Evolutionary conservation across 2,888 invertebrate genomes (phyloP), one percentile per base, ranked within the genome.

Genomic region (Megastigmus dorsalis): DNA sequence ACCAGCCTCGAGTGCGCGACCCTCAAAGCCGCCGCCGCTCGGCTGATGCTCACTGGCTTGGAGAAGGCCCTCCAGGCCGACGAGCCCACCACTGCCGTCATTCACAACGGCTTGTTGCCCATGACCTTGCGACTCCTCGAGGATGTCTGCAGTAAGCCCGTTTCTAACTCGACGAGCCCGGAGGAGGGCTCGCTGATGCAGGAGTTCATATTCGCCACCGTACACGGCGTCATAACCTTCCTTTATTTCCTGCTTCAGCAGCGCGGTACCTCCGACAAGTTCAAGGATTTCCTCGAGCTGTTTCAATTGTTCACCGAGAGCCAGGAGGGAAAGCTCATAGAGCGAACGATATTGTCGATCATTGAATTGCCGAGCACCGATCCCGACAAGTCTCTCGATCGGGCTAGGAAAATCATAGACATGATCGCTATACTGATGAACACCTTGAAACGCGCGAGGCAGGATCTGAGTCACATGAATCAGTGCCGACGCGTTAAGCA

Each of bases 51-150:
- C 20, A 90, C 90, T 7, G 89, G 92, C 0, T 80, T 92, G 67
- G 91, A 92, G 75, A 90, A 90, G 78, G 90, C 91, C 0, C 88
- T 90, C 57, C 79, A 85, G n/a, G 86, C 90, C 4, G 91, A 91
- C 55, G 88, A 91, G 7, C 90, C 91, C 67, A 90, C 90, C 45
- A 90, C 90, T 65, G 85, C 86, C 2, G 86, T 92, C 3, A 91
- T 92, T 52, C 90, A 91, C 79, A 91, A 90, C 80, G 92, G 92
- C 0, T 89, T 91, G 28, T 80, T 92, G n/a, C 92, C 92, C 2
- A 91, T 92, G 90, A 88, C 92, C 48, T 85, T 92, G 7, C 86
- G 91, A 75, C 84, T 92, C 45, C 81, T 92, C 15, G 92, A 92
- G 81, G 92, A 92, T 73, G 90, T 90, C 1, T 86, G 89, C 60